Evolutionary conservation across 2,888 invertebrate species (phyloP).

Genomic region (Bombylius discolor): DNA sequence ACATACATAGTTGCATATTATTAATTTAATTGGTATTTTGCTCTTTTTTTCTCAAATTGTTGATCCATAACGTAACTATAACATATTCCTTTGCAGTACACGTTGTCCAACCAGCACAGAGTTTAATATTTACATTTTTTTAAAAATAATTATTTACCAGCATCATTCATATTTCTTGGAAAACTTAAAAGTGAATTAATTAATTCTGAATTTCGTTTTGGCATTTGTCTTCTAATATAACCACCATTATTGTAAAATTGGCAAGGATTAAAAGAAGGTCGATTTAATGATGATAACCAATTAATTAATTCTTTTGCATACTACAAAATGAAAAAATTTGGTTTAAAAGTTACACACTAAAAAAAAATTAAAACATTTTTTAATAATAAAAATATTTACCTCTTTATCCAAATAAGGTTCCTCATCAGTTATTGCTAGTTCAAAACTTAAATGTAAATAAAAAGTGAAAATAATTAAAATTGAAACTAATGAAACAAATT

Average conservation of each 20-base stretch:
- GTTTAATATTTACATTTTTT: too few relatives aligned
- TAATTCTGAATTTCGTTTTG: slow-evolving; percentile 56
- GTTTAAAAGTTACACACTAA: too few relatives aligned
- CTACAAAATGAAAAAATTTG: slow-evolving; percentile 5
- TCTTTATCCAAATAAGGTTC: slow-evolving; percentile 32
- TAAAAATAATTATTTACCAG: slow-evolving; percentile 43
- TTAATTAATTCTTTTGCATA: slow-evolving; percentile 28
- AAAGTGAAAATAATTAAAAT: too few relatives aligned
- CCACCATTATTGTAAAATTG: slow-evolving; percentile 18
- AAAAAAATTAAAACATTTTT: background rate
- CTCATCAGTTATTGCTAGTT: slow-evolving; percentile 26
- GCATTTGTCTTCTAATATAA: slow-evolving; percentile 20
- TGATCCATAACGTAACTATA: too few relatives aligned
- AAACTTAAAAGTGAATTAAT: slow-evolving; percentile 63
- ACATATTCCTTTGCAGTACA: too few relatives aligned
- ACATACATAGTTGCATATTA: too few relatives aligned
- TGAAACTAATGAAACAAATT: too few relatives aligned
- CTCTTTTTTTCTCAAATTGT: too few relatives aligned
- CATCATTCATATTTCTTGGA: slow-evolving; percentile 61
- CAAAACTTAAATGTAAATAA: too few relatives aligned
- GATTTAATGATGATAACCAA: slow-evolving; percentile 26
- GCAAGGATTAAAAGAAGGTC: slow-evolving; percentile 19
- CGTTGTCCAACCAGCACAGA: too few relatives aligned
- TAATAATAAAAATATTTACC: slow-evolving; percentile 15
- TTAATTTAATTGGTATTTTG: too few relatives aligned